These are phyloP conservation scores for Pampusana beccarii DNA, from an alignment of 2,113 vertebrate genomes.

Conservation along the genomic window DNA sequence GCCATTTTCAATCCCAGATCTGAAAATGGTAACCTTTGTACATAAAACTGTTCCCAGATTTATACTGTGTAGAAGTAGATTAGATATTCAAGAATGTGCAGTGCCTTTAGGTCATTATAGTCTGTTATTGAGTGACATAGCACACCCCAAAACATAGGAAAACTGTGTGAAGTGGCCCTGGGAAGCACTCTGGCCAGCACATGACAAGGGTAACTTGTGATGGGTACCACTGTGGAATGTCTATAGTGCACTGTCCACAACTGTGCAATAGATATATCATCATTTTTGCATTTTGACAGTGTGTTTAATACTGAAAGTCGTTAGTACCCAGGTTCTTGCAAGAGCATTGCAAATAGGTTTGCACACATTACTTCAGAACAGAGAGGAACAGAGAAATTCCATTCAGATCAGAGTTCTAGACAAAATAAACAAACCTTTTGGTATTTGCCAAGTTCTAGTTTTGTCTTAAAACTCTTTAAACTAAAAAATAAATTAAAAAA, in stretches of 20 bases:
- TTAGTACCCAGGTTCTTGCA: neutral
- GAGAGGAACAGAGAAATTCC: neutral
- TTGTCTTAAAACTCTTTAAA: neutral
- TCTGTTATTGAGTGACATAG: neutral
- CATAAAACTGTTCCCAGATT: neutral
- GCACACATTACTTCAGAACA: neutral
- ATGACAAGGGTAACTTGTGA: neutral
- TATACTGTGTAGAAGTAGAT: neutral
- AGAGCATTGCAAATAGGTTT: neutral
- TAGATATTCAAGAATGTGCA: neutral
- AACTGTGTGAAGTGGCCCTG: neutral
- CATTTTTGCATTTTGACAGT: neutral
- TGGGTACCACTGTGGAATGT: neutral
- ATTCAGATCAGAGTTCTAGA: neutral
- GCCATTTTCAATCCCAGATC: neutral
- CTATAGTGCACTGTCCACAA: neutral
- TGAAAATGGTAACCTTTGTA: neutral
- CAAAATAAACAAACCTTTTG: neutral
- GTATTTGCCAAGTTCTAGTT: neutral
- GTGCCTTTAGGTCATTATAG: neutral
- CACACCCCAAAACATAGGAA: neutral
- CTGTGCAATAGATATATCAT: neutral
- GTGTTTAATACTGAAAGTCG: neutral
- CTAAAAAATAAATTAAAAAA: neutral
- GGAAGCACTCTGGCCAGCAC: neutral